These are phyloP conservation scores for Odocoileus hemionus DNA, from an alignment of 2,113 vertebrate species.

Conservation along the genomic window DNA sequence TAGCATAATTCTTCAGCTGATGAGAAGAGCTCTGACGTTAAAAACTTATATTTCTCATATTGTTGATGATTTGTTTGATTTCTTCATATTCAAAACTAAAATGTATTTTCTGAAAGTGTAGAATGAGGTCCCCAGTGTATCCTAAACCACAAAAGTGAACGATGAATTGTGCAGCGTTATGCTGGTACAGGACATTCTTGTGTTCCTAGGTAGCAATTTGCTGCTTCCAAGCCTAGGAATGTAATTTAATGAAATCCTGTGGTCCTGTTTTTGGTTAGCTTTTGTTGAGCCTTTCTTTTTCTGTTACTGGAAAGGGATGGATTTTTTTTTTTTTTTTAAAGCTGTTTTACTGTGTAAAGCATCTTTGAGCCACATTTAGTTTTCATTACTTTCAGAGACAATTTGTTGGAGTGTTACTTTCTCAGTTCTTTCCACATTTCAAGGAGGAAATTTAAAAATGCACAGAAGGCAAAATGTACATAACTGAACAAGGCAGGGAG, in stretches of 20 bases:
- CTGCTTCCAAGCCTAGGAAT: not conserved
- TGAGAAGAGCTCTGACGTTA: not conserved
- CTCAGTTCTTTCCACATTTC: not conserved
- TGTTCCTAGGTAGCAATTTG: not conserved
- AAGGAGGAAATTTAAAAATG: constrained; percentile 16
- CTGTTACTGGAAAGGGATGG: not conserved
- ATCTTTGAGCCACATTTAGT: not conserved
- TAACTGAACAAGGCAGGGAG: not conserved
- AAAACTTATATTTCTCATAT: not conserved
- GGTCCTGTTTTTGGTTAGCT: not conserved
- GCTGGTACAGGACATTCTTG: not conserved
- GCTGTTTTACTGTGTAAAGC: not conserved
- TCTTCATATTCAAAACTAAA: constrained; percentile 24
- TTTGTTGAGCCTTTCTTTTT: constrained; percentile 23
- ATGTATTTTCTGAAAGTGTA: not conserved
- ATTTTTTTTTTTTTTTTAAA: not conserved
- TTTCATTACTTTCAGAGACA: not conserved
- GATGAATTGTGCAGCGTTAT: not conserved
- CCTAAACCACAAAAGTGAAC: not conserved
- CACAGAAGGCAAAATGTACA: not conserved
- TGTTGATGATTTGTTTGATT: not conserved
- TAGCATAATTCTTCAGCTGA: not conserved
- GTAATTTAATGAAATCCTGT: constrained; percentile 13
- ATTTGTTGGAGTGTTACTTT: not conserved
- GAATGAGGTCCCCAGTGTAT: not conserved